Percentiles rank a stretch among this genome's conserved stretches.
These are phyloP conservation scores for Cheilosia scutellata DNA, from an alignment of 2,888 invertebrate species.

Conservation along the genomic window DNA sequence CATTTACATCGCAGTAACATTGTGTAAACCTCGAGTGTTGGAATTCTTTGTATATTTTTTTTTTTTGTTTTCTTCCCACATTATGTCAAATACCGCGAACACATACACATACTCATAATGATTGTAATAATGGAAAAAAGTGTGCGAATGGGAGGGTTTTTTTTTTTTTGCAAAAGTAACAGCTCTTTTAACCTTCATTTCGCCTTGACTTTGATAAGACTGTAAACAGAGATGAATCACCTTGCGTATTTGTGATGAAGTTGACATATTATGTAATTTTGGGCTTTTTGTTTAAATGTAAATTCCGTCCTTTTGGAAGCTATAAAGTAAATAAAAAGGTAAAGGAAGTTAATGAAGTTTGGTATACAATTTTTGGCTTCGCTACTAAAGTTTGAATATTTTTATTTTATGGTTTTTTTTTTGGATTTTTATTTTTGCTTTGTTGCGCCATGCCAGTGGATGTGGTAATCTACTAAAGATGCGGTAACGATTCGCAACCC, in stretches of 20 bases:
- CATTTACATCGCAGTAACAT: conserved; percentile 16
- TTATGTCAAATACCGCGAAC: neutral
- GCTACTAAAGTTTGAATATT: too few species aligned
- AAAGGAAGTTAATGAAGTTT: too few species aligned
- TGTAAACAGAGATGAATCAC: conserved; percentile 42
- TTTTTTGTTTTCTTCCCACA: neutral
- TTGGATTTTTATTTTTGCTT: too few species aligned
- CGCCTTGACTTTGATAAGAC: conserved; percentile 47
- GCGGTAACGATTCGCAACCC: too few species aligned
- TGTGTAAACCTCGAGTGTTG: conserved; percentile 18
- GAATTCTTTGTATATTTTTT: neutral
- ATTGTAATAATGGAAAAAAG: conserved; percentile 7
- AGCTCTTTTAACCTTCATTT: conserved; percentile 56
- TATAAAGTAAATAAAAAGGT: neutral
- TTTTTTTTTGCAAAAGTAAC: conserved; percentile 1
- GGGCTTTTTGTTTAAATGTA: conserved; percentile 1
- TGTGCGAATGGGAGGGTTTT: neutral
- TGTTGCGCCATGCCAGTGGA: too few species aligned
- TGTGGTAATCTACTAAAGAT: too few species aligned
- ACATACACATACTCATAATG: conserved; percentile 24
- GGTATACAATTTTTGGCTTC: too few species aligned
- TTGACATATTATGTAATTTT: conserved; percentile 40
- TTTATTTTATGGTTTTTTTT: too few species aligned
- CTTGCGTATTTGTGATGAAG: conserved; percentile 20
- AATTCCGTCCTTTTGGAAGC: neutral